Base-by-base conservation (phyloP, 2,888 invertebrate genomes). In the Drosophila anomelani region DNA sequence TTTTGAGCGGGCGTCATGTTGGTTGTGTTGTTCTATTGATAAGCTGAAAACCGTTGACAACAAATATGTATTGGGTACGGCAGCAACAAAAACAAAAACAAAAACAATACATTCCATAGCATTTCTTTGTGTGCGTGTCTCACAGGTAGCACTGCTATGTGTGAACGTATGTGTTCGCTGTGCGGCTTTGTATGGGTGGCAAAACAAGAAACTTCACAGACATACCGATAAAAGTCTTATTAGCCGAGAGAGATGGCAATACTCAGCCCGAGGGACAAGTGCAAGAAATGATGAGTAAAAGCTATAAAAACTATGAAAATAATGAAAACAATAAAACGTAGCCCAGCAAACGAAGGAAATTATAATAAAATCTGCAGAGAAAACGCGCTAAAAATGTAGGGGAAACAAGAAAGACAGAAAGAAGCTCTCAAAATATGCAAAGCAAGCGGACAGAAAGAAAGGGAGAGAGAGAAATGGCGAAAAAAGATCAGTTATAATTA, bases 61-160 rank as follows among this genome's bases (percentile, higher is more conserved):
- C 85, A 76, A 64, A 84, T 79, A 81, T 85, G 82, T 85, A 87
- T 85, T 82, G 84, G 76, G 86, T 79, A 83, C 79, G 67, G 60
- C 64, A 79, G 77, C 77, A 69, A 59, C 64, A 60, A 62, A 63
- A 70, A 77, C 75, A 73, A 77, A 73, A 73, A 58, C 43, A 76
- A 55, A 68, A 67, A 55, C 63, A 68, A 51, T 29, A 74, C 79
- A 88, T 84, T 85, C 78, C 79, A 60, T 51, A 59, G 64, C 78
- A 68, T 75, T 64, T 58, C 47, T 57, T 44, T 53, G 41, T 46
- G 10, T 57, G 61, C 57, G 49, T 75, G 61, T 23, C 32, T 54
- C 53, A 60, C 68, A 53, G 56, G 61, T 64, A 61, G 59, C 51
- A 5, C 15, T 44, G 34, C 1, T 9, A 39, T 47, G 17, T 41